Percentiles rank a stretch among this genome's conserved stretches.
phyloP scores from a whole-genome alignment of 30 jellyfish, hydroid and myxozoan species.

The Pelagia noctiluca region DNA sequence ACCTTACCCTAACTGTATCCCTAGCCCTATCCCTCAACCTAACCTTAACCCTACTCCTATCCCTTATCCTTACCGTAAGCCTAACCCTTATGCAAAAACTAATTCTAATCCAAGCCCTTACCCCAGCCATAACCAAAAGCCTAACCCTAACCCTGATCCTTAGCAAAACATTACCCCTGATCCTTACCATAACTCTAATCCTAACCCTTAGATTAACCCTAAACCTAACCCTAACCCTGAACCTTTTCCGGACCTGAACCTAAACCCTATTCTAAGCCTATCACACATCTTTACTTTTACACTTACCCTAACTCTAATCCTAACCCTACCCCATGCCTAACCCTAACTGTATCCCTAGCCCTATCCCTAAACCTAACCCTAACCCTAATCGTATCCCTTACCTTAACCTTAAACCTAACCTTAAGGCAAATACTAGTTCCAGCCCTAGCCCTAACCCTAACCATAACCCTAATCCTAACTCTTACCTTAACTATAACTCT shows the following conservation, averaged over 20 bases:
- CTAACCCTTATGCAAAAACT: not conserved
- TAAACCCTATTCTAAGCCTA: not conserved
- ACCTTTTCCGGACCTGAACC: not conserved
- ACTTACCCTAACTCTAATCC: not conserved
- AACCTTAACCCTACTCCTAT: not conserved
- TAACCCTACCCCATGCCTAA: constrained; percentile 19
- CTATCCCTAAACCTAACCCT: constrained; percentile 20
- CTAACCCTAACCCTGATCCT: constrained; percentile 4
- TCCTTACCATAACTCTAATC: not conserved
- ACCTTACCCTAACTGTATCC: constrained; percentile 32
- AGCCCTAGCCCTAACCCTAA: not conserved
- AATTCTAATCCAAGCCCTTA: not conserved
- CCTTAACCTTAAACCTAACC: constrained; percentile 1
- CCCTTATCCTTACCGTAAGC: not conserved
- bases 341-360: constrained; percentile 29
- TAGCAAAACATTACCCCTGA: not conserved
- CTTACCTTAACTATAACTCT: too few species aligned
- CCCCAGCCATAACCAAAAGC: not conserved
- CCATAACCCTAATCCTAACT: too few species aligned
- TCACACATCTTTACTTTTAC: not conserved
- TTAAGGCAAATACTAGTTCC: not conserved
- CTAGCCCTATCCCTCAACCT: constrained; percentile 31
- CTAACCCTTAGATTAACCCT: not conserved
- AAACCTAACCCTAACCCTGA: not conserved
- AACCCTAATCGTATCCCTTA: not conserved